Evolutionary conservation across 2,888 invertebrate genomes (phyloP).

Genomic region (Campoplex nolae): DNA sequence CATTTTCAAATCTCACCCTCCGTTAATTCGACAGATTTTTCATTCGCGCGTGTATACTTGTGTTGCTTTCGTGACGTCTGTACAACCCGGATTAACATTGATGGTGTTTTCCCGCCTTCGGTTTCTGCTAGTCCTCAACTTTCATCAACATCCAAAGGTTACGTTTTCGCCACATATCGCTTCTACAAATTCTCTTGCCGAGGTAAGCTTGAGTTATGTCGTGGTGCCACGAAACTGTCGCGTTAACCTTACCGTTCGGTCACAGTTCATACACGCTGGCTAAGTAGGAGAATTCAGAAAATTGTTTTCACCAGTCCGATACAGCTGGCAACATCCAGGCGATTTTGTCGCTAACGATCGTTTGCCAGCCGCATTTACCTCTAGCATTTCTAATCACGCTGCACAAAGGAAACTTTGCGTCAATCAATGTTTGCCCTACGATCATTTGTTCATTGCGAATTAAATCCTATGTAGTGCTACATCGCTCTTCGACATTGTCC

Average conservation of each 20-base stretch:
- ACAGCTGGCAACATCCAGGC: constrained; percentile 15
- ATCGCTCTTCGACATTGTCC: constrained; percentile 8
- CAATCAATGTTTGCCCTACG: constrained; percentile 69
- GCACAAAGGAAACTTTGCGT: constrained; percentile 38
- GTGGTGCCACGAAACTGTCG: constrained; percentile 59
- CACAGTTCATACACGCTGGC: neutral
- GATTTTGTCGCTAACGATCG: constrained; percentile 61
- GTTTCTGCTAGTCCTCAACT: neutral
- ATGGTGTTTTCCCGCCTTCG: constrained; percentile 31
- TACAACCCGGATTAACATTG: constrained; percentile 54
- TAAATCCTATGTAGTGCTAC: constrained; percentile 5
- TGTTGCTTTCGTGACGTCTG: constrained; percentile 9
- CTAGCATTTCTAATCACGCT: constrained; percentile 17
- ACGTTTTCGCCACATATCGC: constrained; percentile 22
- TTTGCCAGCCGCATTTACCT: neutral
- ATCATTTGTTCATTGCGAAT: constrained; percentile 54
- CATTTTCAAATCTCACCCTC: neutral
- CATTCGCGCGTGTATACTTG: constrained; percentile 29
- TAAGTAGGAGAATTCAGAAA: constrained; percentile 52
- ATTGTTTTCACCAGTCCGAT: constrained; percentile 53
- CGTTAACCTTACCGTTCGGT: constrained; percentile 53
- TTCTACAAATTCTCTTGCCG: neutral
- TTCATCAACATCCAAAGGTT: constrained; percentile 46
- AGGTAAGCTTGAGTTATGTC: constrained; percentile 61
- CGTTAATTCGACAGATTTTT: constrained; percentile 50